phyloP scores from a whole-genome alignment of 92 coral and sea anemone species.

The Parazoanthus darwini region DNA sequence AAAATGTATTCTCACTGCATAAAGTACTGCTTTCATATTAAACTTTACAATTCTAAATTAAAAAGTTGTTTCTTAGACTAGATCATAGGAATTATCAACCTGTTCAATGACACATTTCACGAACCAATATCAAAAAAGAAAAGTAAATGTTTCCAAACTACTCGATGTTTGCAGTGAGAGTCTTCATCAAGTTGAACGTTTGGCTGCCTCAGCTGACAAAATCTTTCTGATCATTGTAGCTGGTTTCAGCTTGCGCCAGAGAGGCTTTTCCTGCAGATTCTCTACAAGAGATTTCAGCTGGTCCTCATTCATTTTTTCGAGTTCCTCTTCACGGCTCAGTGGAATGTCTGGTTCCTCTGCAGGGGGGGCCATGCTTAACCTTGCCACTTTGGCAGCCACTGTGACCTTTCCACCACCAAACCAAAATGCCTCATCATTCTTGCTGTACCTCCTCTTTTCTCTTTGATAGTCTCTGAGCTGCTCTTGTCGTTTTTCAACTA shows the following conservation, averaged over 20 bases:
- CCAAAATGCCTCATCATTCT: neutral
- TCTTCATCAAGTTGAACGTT: neutral
- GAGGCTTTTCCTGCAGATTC: slow-evolving; percentile 6
- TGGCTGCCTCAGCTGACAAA: neutral
- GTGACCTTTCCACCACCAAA: neutral
- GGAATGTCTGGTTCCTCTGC: slow-evolving; percentile 3
- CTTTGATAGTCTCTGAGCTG: neutral
- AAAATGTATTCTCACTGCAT: no score
- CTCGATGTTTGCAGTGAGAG: neutral
- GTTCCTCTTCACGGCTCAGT: slow-evolving; percentile 4
- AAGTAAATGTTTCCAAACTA: neutral
- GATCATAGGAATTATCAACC: neutral
- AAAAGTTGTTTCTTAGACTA: neutral
- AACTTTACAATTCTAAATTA: no score
- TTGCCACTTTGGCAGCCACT: slow-evolving; percentile 12
- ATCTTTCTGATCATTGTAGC: slow-evolving; percentile 7
- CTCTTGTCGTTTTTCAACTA: slow-evolving; percentile 18
- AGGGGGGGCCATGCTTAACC: slow-evolving; percentile 10
- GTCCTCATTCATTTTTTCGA: neutral
- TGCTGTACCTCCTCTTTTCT: neutral
- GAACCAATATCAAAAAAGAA: neutral
- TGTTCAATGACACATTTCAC: neutral
- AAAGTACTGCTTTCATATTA: no score
- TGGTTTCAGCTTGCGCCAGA: neutral
- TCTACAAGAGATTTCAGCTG: neutral